phyloP scores from a whole-genome alignment of 2,797 vertebrate genomes.

The Euthynnus affinis region DNA sequence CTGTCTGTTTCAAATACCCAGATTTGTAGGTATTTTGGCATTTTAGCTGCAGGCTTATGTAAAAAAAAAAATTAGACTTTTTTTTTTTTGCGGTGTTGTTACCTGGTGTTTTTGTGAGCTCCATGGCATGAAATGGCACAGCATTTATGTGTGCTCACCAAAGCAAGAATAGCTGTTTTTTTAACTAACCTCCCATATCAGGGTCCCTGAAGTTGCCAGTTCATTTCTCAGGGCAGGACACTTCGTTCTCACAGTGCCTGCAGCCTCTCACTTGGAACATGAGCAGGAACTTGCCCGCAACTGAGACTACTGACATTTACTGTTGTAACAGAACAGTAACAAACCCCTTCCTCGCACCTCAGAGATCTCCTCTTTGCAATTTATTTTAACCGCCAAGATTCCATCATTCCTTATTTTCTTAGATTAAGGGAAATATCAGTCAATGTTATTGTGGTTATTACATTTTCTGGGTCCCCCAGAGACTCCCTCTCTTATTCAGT shows the following conservation, averaged over 20 bases:
- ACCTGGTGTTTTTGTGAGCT: constrained; percentile 13
- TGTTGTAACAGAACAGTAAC: constrained; percentile 47
- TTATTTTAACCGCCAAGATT: constrained; percentile 56
- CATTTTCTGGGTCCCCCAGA: constrained; percentile 48
- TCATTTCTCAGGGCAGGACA: constrained; percentile 40
- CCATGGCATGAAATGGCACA: constrained; percentile 24
- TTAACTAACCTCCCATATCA: constrained; percentile 24
- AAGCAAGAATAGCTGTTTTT: constrained; percentile 54
- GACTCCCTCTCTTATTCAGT: constrained; percentile 37
- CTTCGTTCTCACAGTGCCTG: constrained; percentile 18
- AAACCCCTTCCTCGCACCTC: constrained; percentile 10
- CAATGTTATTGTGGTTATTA: constrained; percentile 60
- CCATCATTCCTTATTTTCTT: constrained; percentile 51
- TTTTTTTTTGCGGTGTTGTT: constrained; percentile 7
- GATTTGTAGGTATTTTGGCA: neutral
- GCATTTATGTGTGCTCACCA: constrained; percentile 22
- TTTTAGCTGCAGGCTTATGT: neutral
- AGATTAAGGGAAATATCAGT: constrained; percentile 58
- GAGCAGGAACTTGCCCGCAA: constrained; percentile 34
- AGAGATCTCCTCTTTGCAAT: constrained; percentile 48
- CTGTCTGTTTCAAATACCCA: constrained; percentile 13
- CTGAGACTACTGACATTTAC: constrained; percentile 65
- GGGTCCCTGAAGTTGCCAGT: constrained; percentile 33
- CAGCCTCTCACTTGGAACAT: constrained; percentile 25
- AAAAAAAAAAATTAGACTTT: neutral